Conservation (phyloP, 2,113 vertebrate species). For the Archilochus colubris region DNA sequence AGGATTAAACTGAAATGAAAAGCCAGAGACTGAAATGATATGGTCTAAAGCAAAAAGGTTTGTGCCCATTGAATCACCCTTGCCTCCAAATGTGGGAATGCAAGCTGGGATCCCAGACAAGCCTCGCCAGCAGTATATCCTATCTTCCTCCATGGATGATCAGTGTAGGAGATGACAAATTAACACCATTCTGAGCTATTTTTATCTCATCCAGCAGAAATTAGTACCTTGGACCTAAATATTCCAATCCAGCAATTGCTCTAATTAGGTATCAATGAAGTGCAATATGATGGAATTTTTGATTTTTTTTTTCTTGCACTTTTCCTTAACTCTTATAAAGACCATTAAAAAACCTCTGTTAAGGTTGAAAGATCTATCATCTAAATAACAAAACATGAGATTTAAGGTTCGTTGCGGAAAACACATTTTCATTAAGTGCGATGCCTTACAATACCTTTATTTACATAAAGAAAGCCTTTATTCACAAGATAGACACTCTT, state of each 20-base stretch:
- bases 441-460: neutral
- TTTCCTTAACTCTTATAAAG: neutral
- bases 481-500: neutral
- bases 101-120: neutral
- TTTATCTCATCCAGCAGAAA: neutral
- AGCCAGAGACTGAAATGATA: neutral
- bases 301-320: neutral
- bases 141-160: neutral
- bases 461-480: neutral
- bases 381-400: neutral
- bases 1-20: neutral
- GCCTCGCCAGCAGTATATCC: neutral
- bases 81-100: neutral
- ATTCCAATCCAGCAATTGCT: neutral
- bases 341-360: neutral
- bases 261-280: neutral
- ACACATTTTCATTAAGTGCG: neutral
- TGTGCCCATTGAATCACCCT: neutral
- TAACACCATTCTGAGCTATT: neutral
- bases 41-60: neutral
- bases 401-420: neutral
- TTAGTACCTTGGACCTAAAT: neutral
- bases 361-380: neutral
- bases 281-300: neutral
- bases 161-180: rapidly evolving